A percentile compares a stretch with the other conserved stretches of the same genome.
Evolutionary conservation across 2,797 vertebrate species (phyloP).

Genomic region (Enteromius treurensis): DNA sequence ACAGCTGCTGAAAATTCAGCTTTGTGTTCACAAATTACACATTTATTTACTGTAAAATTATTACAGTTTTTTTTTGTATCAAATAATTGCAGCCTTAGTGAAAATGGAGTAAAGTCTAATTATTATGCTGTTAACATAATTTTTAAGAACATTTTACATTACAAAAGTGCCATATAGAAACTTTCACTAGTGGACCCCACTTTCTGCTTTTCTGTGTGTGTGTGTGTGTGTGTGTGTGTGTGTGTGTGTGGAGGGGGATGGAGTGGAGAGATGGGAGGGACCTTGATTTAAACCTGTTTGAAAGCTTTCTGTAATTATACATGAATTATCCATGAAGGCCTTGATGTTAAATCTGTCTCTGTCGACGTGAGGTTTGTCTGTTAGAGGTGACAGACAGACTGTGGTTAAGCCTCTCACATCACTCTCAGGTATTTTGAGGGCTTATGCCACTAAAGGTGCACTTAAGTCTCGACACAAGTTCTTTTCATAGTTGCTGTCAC

Average conservation of each 20-base stretch:
- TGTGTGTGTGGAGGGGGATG: constrained; percentile 38
- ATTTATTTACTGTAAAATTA: too few relatives aligned
- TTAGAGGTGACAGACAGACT: constrained; percentile 62
- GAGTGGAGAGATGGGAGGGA: constrained; percentile 64
- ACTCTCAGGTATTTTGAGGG: constrained; percentile 43
- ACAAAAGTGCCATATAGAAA: background rate
- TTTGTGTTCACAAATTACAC: too few relatives aligned
- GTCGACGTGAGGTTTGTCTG: constrained; percentile 69
- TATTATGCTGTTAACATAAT: background rate
- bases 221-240: constrained; percentile 1
- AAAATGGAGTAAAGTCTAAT: background rate
- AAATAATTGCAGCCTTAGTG: background rate
- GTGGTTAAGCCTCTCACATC: constrained; percentile 42
- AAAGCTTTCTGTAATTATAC: constrained; percentile 95
- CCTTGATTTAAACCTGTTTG: constrained; percentile 91
- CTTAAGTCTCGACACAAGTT: constrained; percentile 32
- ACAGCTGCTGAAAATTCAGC: background rate
- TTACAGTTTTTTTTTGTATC: background rate
- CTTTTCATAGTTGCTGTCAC: constrained; percentile 30
- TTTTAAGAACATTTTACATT: background rate
- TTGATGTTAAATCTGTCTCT: constrained; percentile 68
- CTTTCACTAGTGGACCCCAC: constrained; percentile 50
- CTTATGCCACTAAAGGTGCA: constrained; percentile 34
- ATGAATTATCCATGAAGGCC: constrained; percentile 94
- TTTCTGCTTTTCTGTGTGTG: background rate